phyloP scores from a whole-genome alignment of 2,113 vertebrate species.

The Cisticola juncidis region DNA sequence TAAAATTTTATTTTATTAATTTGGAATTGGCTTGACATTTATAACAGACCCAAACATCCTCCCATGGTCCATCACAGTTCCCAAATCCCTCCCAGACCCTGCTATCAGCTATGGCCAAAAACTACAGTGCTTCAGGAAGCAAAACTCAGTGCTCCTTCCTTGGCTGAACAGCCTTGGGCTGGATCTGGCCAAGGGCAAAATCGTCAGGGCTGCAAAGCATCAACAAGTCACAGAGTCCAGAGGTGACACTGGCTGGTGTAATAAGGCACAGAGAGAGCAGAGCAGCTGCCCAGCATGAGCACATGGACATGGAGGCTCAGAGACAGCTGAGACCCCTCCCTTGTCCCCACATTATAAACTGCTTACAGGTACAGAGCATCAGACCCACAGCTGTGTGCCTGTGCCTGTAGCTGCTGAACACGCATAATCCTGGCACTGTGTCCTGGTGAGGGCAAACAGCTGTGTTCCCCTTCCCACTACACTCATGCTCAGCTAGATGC shows the following conservation, averaged over 20 bases:
- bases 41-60: neutral
- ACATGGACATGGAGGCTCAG: neutral
- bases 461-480: neutral
- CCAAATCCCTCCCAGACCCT: neutral
- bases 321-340: accelerated
- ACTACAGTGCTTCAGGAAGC: neutral
- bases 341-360: neutral
- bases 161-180: neutral
- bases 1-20: too few relatives aligned
- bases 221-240: accelerated
- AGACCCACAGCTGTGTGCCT: neutral
- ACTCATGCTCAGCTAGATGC: neutral
- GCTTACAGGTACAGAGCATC: neutral
- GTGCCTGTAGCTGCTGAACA: neutral
- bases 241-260: neutral
- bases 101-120: neutral
- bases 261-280: too few relatives aligned
- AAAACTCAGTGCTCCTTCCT: neutral
- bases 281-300: neutral
- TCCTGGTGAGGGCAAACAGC: neutral
- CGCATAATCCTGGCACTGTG: accelerated
- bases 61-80: neutral
- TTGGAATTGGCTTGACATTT: too few relatives aligned
- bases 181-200: neutral
- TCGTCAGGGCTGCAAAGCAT: neutral